Conservation (phyloP, 2,113 vertebrate species). For the Tragulus kanchil region DNA sequence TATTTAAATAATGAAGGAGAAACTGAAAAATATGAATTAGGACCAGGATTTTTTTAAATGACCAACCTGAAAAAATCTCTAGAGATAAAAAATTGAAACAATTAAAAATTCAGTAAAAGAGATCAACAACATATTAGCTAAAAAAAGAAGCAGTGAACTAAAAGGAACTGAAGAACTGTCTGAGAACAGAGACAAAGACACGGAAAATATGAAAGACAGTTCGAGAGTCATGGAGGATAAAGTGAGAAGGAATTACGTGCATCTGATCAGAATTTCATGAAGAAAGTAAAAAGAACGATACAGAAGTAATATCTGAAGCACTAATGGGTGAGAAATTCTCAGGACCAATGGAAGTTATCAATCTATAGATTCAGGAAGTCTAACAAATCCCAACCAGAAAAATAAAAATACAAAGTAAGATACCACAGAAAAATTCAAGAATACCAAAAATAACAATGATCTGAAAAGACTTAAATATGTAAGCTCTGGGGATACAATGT, state of each 20-base stretch:
- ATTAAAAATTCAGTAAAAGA: neutral
- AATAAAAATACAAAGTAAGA: neutral
- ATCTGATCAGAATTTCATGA: neutral
- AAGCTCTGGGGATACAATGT: neutral
- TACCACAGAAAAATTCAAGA: neutral
- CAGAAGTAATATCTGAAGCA: neutral
- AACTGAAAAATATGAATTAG: neutral
- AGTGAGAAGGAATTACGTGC: neutral
- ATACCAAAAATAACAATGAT: neutral
- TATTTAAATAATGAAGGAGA: constrained; percentile 24
- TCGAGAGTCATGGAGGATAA: neutral
- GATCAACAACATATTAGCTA: neutral
- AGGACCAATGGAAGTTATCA: neutral
- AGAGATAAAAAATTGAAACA: neutral
- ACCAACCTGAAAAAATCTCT: neutral
- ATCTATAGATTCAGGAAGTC: neutral
- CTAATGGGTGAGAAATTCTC: neutral
- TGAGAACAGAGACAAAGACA: neutral
- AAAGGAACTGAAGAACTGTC: neutral
- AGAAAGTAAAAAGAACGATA: neutral
- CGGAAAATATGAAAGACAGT: neutral
- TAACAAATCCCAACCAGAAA: neutral
- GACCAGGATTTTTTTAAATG: neutral
- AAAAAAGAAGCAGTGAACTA: neutral
- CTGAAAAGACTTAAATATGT: neutral